Conservation (phyloP, 2,888 invertebrate genomes). For the Tenthredo distinguenda region DNA sequence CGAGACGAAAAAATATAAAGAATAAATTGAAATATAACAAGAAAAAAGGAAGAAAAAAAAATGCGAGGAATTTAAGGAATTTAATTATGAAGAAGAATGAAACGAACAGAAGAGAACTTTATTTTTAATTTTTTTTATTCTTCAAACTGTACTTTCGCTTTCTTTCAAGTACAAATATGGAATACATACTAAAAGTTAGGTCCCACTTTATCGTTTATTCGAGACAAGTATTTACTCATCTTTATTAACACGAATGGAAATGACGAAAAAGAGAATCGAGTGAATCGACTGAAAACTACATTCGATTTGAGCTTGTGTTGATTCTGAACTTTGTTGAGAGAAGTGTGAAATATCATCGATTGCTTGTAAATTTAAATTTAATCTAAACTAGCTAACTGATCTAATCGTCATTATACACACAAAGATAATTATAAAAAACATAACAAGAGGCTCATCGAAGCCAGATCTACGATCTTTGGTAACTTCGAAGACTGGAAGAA, state of each 20-base stretch:
- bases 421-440: not conserved
- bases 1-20: not conserved
- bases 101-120: not conserved
- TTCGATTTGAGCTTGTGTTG: not conserved
- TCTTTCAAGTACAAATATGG: not conserved
- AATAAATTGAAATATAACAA: not conserved
- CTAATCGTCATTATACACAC: not conserved
- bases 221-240: slow-evolving; percentile 25
- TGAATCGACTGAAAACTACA: not conserved
- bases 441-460: not conserved
- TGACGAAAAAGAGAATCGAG: not conserved
- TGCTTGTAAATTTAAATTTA: not conserved
- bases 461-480: not conserved
- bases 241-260: not conserved
- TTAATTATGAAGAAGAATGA: not conserved
- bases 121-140: slow-evolving; percentile 1
- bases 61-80: not conserved
- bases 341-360: not conserved
- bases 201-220: not conserved
- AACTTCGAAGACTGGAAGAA: not conserved
- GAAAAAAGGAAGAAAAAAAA: not conserved
- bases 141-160: not conserved
- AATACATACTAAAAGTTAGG: not conserved
- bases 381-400: not conserved
- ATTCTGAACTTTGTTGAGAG: not conserved